phyloP scores from a whole-genome alignment of 1,140 invertebrate species.

The Goniozus legneri region DNA sequence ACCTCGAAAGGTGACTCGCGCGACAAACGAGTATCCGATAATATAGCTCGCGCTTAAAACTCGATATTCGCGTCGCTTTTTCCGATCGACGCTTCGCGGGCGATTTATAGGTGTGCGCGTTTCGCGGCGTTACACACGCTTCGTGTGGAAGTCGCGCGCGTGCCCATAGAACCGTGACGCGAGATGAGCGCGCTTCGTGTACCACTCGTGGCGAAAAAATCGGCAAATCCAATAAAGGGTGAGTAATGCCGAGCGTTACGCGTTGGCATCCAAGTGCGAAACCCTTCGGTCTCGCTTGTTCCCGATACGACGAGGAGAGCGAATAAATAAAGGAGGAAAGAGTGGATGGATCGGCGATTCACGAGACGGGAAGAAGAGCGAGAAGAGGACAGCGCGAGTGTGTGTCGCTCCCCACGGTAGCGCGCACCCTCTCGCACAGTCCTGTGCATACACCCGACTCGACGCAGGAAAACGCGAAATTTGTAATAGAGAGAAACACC shows the following conservation, averaged over 20 bases:
- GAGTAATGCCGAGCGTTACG: slow-evolving; percentile 34
- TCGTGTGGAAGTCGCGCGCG: background rate
- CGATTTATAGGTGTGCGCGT: background rate
- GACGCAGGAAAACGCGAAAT: slow-evolving; percentile 39
- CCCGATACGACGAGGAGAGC: too few species aligned
- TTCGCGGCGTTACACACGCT: background rate
- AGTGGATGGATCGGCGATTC: background rate
- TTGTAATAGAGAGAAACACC: slow-evolving; percentile 48
- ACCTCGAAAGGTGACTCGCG: too few species aligned
- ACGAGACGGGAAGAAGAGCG: slow-evolving; percentile 4
- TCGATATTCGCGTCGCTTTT: background rate
- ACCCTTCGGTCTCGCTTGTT: too few species aligned
- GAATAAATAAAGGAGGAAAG: too few species aligned
- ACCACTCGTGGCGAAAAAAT: slow-evolving; percentile 25
- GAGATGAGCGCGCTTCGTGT: too few species aligned
- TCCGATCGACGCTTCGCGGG: background rate
- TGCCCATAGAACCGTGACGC: too few species aligned
- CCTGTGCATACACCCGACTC: background rate
- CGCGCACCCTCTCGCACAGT: background rate
- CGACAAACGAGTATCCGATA: background rate
- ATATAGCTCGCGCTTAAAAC: background rate
- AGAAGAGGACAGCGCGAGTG: background rate
- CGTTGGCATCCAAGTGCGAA: slow-evolving; percentile 17
- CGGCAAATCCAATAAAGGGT: slow-evolving; percentile 40
- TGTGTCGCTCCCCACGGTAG: background rate